phyloP scores from a whole-genome alignment of 2,888 invertebrate genomes.

The Polydrusus pterygomalis region DNA sequence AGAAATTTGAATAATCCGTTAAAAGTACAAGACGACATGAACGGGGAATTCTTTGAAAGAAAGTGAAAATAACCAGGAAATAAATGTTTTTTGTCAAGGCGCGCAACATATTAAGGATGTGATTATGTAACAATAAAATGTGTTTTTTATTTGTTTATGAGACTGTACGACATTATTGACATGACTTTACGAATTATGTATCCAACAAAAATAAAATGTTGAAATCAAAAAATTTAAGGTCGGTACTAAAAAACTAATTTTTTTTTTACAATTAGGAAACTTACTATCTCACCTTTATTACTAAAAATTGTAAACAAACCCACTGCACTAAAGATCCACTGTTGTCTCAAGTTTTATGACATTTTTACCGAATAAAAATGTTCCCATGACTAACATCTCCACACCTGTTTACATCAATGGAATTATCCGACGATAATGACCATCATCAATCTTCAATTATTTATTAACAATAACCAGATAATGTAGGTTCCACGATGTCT shows the following conservation, averaged over 20 bases:
- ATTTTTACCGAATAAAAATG: background rate
- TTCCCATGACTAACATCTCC: background rate
- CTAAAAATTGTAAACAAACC: no score
- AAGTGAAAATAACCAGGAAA: constrained; percentile 22
- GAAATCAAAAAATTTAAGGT: no score
- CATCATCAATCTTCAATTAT: constrained; percentile 23
- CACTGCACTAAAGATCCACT: no score
- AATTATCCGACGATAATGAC: constrained; percentile 8
- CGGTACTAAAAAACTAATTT: no score
- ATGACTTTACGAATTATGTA: no score
- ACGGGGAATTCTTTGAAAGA: background rate
- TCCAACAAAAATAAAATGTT: no score
- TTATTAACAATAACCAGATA: constrained; percentile 3
- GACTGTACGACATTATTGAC: no score
- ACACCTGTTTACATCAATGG: background rate
- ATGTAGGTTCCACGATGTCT: constrained; percentile 27
- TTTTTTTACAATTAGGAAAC: no score
- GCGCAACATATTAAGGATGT: background rate
- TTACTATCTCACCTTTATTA: no score
- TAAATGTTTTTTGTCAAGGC: constrained; percentile 3
- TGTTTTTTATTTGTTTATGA: background rate
- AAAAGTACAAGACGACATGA: background rate
- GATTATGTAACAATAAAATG: constrained; percentile 3
- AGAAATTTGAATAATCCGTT: constrained; percentile 24
- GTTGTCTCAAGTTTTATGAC: no score